phyloP scores from a whole-genome alignment of 2,113 vertebrate species.

The Platysternon megacephalum region DNA sequence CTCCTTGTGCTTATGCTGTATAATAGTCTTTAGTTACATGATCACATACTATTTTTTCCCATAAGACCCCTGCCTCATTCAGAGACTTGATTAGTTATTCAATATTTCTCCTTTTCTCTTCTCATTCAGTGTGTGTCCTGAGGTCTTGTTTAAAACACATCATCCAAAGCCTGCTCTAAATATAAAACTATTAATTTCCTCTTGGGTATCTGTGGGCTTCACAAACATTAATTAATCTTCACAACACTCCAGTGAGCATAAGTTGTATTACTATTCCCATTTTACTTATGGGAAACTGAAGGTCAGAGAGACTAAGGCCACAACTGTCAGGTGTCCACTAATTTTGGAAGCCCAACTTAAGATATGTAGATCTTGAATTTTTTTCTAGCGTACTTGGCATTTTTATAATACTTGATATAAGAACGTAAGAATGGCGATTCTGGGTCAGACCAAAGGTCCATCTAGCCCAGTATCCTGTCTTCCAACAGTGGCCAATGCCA shows the following conservation, averaged over 20 bases:
- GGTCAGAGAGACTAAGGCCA: not conserved
- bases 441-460: no score
- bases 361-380: not conserved
- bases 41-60: not conserved
- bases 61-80: not conserved
- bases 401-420: not conserved
- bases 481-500: no score
- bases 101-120: not conserved
- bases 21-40: accelerated
- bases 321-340: not conserved
- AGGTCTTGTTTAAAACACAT: not conserved
- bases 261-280: not conserved
- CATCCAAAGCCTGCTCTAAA: not conserved
- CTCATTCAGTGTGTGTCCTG: not conserved
- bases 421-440: no score
- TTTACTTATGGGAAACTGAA: not conserved
- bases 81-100: not conserved
- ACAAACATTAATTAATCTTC: not conserved
- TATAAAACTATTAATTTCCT: not conserved
- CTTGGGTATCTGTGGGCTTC: not conserved
- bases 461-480: no score
- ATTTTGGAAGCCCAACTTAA: not conserved
- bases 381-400: not conserved
- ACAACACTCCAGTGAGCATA: not conserved
- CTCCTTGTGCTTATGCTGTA: not conserved